Evolutionary conservation across 35 echinoderm and acorn worm species (phyloP), one percentile per base, ranked within the genome.

Genomic region (Ptychodera flava): DNA sequence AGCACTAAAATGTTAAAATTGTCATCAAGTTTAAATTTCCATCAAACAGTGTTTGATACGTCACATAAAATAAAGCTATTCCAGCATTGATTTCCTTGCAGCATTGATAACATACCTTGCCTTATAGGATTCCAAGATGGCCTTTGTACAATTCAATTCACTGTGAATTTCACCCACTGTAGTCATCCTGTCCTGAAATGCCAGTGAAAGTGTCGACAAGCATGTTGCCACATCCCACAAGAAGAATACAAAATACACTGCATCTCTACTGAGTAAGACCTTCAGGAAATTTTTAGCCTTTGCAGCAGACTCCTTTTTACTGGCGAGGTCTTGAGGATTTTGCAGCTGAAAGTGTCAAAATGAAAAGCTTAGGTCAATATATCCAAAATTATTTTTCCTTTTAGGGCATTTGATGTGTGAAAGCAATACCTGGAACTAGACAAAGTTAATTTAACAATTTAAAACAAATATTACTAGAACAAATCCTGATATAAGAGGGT

Each of bases 161-260:
- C n/a, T n/a, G n/a, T n/a, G n/a, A n/a, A n/a, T n/a, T n/a, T 91
- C 90, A 0, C 85, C 90, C 36, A 91, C 85, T 0, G 33, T 91
- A 35, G 34, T 88, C 78, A 32, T 91, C 15, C 35, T 16, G 29
- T 31, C n/a, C 36, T 91, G 90, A 32, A 79, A 35, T 32, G 83
- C 36, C 1, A 87, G 37, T 22, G 90, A 91, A 16, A 91, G 78
- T 76, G 32, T 85, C 16, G 90, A 91, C 0, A 91, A 37, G 15
- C 87, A 35, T 0, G 75, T 32, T 14, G 87, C 90, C 77, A 88
- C 35, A 37, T 91, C 90, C 31, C n/a, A n/a, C 53, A 15, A 84
- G 87, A 52, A 36, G 87, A 80, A 35, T 91, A 78, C 85, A 83
- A 87, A 91, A 31, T 88, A 80, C 0, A 91, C 75, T 32, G 87